phyloP scores from a whole-genome alignment of 2,797 vertebrate species.

The Hydrophis major region DNA sequence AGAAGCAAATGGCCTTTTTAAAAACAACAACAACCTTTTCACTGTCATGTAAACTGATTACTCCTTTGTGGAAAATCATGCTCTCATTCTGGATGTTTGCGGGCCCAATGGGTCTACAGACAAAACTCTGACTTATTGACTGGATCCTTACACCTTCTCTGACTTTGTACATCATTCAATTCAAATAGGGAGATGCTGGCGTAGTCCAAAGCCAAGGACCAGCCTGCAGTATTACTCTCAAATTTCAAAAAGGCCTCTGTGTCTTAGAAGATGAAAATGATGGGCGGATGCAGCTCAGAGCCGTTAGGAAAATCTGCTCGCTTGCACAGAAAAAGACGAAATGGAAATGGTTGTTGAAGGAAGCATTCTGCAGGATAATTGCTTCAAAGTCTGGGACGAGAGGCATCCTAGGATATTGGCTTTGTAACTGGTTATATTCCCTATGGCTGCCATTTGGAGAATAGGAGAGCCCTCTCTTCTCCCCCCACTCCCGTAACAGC shows the following conservation, averaged over 20 bases:
- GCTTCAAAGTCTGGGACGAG: not conserved
- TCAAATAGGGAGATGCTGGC: not conserved
- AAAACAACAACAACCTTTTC: not conserved
- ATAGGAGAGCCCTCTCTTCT: not conserved
- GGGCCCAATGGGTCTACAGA: not conserved
- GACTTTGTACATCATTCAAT: not conserved
- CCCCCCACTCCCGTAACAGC: not conserved
- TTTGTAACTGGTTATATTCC: not conserved
- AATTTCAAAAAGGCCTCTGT: not conserved
- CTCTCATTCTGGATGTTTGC: not conserved
- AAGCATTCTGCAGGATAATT: not conserved
- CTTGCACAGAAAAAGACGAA: not conserved
- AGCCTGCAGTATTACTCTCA: not conserved
- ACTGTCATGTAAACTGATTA: not conserved
- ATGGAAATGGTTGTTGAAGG: not conserved
- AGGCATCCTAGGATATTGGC: not conserved
- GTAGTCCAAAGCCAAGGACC: not conserved
- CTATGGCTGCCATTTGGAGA: not conserved
- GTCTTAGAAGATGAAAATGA: not conserved
- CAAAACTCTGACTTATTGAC: not conserved
- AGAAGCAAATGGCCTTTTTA: not conserved
- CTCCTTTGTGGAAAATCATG: not conserved
- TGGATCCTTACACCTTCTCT: not conserved
- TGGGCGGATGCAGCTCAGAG: not conserved
- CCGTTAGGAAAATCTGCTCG: not conserved